Base-by-base conservation (phyloP, 2,888 invertebrate genomes). In the Sialis fuliginosa region DNA sequence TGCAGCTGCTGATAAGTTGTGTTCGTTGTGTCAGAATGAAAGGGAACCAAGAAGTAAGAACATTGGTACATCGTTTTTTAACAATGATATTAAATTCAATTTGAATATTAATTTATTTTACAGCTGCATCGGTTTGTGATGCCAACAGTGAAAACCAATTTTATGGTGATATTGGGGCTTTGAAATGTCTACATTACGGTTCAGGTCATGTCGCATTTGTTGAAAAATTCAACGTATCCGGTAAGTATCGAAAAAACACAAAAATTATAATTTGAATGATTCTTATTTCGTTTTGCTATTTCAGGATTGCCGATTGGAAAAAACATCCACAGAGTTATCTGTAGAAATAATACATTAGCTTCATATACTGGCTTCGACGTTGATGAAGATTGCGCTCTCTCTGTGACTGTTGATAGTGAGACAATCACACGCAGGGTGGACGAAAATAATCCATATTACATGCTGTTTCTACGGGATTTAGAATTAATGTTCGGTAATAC, bases 331-430 rank as follows among this genome's bases (percentile, higher is more conserved):
- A 66, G 72, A 2, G 72, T 75, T 0, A 62, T 81, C 1, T 78
- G 79, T 57, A 67, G 69, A 46, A 77, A 80, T 61, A 77, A 77
- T 54, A 64, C 70, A 0, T 57, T 78, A 31, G 72, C 76, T 0
- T 47, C 50, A 1, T 50, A 51, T 41, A 51, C 69, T 5, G 78
- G 77, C 1, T 64, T 76, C 12, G 48, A 58, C 33, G 65, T 77
- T 1, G 73, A 75, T 50, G 65, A 69, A 6, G 56, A 57, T 48
- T 78, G 78, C 51, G 66, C 74, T 1, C 62, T 79, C 6, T 69
- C 76, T 0, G 63, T 69, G 22, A 71, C 76, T 1, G 73, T 77
- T 1, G 75, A 76, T 51, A 74, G 75, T 10, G 79, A 78, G 62
- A 68, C 79, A n/a, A 55, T 76, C 6, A 59, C 69, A 0, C 67